phyloP scores from a whole-genome alignment of 1,140 invertebrate genomes.

The Dryas iulia region DNA sequence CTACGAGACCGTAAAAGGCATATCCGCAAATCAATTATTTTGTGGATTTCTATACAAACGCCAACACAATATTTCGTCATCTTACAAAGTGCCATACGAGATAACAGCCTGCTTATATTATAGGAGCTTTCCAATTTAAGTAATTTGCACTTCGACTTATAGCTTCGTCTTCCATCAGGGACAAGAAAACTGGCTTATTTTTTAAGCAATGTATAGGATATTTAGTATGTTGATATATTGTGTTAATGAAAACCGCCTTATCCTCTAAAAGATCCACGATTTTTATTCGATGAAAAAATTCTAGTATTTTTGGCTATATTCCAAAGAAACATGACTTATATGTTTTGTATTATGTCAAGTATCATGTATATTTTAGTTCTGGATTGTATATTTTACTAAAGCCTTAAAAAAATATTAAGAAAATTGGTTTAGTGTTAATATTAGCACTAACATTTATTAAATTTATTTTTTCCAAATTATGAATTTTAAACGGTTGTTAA shows the following conservation, averaged over 20 bases:
- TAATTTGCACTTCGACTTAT: background rate
- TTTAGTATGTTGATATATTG: no score
- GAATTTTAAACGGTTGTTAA: constrained; percentile 17
- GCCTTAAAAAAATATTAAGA: background rate
- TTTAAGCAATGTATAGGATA: background rate
- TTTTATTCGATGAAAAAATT: background rate
- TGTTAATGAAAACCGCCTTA: no score
- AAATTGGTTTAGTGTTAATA: background rate
- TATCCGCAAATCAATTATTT: no score
- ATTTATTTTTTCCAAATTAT: constrained; percentile 11
- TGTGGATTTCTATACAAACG: no score
- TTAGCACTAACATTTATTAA: background rate
- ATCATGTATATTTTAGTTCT: no score
- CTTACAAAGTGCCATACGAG: no score
- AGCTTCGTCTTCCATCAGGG: background rate
- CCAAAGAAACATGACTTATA: no score
- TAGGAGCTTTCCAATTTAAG: background rate
- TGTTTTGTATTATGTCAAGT: no score
- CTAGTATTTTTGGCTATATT: background rate
- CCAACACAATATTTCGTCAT: no score
- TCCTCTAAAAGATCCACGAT: background rate
- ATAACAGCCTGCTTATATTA: background rate
- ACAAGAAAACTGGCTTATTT: background rate
- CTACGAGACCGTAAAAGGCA: no score
- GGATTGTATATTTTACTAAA: no score